Evolutionary conservation across 2,797 vertebrate species (phyloP), one percentile per base, ranked within the genome.

Genomic region (Jordanella pulchra): DNA sequence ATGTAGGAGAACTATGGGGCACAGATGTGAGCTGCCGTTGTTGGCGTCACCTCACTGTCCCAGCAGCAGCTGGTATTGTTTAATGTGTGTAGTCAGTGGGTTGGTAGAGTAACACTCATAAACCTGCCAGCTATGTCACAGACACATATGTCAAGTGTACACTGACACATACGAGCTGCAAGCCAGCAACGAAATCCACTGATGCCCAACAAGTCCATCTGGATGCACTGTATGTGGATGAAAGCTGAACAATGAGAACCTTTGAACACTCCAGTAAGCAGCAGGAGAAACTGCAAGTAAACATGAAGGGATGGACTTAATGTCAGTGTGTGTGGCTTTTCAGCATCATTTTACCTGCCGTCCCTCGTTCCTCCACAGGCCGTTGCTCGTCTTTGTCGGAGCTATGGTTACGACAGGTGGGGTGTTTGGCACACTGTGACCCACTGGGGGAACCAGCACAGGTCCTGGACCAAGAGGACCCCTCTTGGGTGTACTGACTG

Each of bases 391-490:
- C 92, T 99, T 99, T 48, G 97, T 99, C 7, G 98, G 98, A 79
- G 98, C 98, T 30, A 99, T 99, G 90, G 98, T 99, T 91, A 99
- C 98, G 56, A 99, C 98, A 0, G 98, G 98, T 0, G 97, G 97
- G 0, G 98, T 99, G 93, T 96, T 99, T 91, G 97, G 97, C 89
- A 99, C 96, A 0, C 94, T 97, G 94, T 99, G 98, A 65, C 96
- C 96, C 45, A 92, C 94, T 0, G 96, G 95, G 27, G 97, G 96
- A 72, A 97, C 97, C 1, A 98, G 96, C 89, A 98, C 96, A 32
- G 96, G 95, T 42, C 93, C 97, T 92, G 96, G 97, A 81, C 93
- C 97, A 86, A 98, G 97, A 69, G 97, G 97, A 73, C 97, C 97
- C 0, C 97, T 95, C 75, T 99, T 99, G 75, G 98, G 98, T 0